Percentiles rank a stretch among this genome's conserved stretches.
These are phyloP conservation scores for Pangasius krempfi DNA, from an alignment of 2,797 vertebrate genomes.

Conservation along the genomic window DNA sequence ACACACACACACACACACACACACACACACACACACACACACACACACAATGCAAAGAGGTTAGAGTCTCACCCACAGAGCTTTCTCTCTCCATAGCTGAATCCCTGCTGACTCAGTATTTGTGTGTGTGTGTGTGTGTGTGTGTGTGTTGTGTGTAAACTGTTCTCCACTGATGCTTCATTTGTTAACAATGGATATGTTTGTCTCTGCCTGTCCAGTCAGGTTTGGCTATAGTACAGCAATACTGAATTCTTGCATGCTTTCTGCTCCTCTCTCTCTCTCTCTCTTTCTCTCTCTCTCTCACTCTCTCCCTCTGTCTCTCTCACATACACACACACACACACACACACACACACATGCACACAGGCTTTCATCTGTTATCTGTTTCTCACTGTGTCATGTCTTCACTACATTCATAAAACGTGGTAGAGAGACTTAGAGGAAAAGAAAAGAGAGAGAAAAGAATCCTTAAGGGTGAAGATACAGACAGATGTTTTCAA, in stretches of 20 bases:
- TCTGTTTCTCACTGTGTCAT: neutral
- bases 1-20: neutral
- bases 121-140: neutral
- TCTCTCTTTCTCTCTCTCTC: neutral
- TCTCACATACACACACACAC: no score
- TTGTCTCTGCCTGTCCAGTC: neutral
- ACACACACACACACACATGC: neutral
- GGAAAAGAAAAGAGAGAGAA: neutral
- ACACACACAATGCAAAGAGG: neutral
- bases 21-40: neutral
- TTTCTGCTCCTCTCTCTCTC: neutral
- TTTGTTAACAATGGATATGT: conserved; percentile 16
- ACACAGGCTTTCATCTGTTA: conserved; percentile 2
- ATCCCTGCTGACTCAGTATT: conserved; percentile 25
- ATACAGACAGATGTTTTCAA: conserved; percentile 38
- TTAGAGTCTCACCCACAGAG: neutral
- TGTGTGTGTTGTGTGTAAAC: neutral
- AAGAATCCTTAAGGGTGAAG: conserved; percentile 8
- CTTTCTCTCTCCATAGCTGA: neutral
- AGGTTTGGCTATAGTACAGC: neutral
- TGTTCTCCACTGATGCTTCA: neutral
- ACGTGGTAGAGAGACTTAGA: neutral
- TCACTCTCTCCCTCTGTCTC: neutral
- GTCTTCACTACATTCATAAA: neutral
- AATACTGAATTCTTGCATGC: neutral